phyloP scores from a whole-genome alignment of 1,140 invertebrate genomes.

The Tetraneura akinire region DNA sequence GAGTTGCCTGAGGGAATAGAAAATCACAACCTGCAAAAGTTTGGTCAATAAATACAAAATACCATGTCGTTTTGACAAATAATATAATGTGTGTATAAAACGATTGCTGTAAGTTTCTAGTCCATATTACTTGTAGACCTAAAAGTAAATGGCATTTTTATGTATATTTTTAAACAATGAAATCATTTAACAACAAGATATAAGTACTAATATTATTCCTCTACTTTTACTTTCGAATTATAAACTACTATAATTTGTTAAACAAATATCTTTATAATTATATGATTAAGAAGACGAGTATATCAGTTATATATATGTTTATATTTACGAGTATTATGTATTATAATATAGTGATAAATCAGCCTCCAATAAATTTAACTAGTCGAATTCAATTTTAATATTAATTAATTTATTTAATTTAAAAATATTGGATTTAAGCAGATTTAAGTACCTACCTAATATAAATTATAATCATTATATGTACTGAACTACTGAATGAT shows the following conservation, averaged over 20 bases:
- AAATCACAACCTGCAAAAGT: slow-evolving; percentile 39
- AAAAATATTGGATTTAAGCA: no score
- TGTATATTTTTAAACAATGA: slow-evolving; percentile 1
- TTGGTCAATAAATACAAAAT: slow-evolving; percentile 37
- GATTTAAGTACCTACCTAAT: no score
- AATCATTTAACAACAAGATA: neutral
- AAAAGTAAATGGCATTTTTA: slow-evolving; percentile 2
- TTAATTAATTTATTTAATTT: no score
- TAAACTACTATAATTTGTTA: slow-evolving; percentile 4
- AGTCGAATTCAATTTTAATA: no score
- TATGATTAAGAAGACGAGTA: no score
- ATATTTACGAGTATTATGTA: no score
- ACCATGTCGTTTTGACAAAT: slow-evolving; percentile 22
- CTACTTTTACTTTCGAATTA: neutral
- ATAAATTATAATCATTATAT: no score
- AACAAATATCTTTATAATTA: slow-evolving; percentile 7
- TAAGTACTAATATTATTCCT: neutral
- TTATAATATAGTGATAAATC: no score
- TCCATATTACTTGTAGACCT: neutral
- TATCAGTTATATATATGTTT: no score
- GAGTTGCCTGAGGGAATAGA: slow-evolving; percentile 19
- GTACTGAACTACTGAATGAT: no score
- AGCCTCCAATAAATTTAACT: no score
- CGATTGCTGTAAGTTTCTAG: neutral
- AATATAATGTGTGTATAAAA: slow-evolving; percentile 2